A percentile compares a stretch with the other conserved stretches of the same genome.
These are phyloP conservation scores for Chalcis sispes DNA, from an alignment of 2,888 invertebrate genomes.

Conservation along the genomic window DNA sequence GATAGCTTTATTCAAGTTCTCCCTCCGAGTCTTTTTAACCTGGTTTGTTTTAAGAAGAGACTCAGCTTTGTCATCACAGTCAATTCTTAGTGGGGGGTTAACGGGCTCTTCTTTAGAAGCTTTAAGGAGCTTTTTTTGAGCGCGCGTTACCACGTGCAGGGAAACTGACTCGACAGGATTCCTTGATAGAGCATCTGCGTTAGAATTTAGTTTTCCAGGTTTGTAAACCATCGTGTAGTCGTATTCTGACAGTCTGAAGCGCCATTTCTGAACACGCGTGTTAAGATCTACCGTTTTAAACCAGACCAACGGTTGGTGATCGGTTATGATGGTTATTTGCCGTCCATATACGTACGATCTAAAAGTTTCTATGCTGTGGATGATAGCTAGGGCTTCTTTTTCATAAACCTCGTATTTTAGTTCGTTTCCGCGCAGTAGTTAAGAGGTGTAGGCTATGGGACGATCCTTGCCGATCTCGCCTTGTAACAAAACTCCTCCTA, in stretches of 20 bases:
- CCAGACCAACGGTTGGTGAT: conserved; percentile 30
- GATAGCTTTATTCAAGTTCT: no score
- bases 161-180: background rate
- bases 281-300: conserved; percentile 15
- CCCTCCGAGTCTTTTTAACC: no score
- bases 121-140: no score
- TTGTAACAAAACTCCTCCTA: conserved; percentile 14
- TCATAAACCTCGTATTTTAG: conserved; percentile 7
- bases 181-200: background rate
- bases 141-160: no score
- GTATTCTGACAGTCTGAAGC: conserved; percentile 11
- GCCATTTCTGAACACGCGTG: conserved; percentile 7
- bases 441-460: background rate
- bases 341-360: conserved; percentile 4
- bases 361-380: background rate
- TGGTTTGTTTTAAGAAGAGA: no score
- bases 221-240: no score
- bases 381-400: conserved; percentile 8
- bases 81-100: no score
- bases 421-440: background rate
- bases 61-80: no score
- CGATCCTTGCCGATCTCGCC: conserved; percentile 8
- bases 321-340: conserved; percentile 25
- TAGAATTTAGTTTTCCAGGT: background rate
- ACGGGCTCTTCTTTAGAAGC: no score